phyloP scores from a whole-genome alignment of 2,113 vertebrate species.

The Dipodomys ordii region DNA sequence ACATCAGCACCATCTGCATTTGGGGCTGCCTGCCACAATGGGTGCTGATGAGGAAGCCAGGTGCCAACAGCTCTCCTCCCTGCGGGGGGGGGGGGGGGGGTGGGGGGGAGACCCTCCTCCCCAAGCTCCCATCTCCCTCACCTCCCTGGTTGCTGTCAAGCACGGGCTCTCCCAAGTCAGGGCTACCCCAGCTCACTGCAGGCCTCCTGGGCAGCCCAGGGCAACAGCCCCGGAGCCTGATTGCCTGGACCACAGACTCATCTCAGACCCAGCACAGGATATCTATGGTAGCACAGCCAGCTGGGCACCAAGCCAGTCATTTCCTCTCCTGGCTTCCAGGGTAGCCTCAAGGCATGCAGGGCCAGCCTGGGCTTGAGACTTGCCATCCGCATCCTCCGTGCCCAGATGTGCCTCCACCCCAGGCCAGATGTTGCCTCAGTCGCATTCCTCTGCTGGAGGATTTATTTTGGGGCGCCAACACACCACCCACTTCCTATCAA shows the following conservation, averaged over 20 bases:
- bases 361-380: neutral
- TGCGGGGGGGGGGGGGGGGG: neutral
- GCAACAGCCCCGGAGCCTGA: neutral
- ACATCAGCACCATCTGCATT: constrained; percentile 78
- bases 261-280: neutral
- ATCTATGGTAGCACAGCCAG: neutral
- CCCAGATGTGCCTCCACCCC: constrained; percentile 70
- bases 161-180: neutral
- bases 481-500: constrained; percentile 80
- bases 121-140: neutral
- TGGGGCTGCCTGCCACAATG: constrained; percentile 78
- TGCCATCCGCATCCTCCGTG: neutral
- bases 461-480: constrained; percentile 74
- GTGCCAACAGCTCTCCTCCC: constrained; percentile 27
- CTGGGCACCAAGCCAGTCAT: neutral
- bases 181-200: neutral
- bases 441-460: constrained; percentile 53
- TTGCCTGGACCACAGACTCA: neutral
- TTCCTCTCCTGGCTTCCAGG: neutral
- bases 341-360: neutral
- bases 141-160: neutral
- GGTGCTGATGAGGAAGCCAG: constrained; percentile 81
- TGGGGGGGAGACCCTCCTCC: neutral
- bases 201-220: neutral
- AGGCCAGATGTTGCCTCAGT: constrained; percentile 67